Evolutionary conservation across 2,113 vertebrate species (phyloP).

Genomic region (Poeciliopsis occidentalis): DNA sequence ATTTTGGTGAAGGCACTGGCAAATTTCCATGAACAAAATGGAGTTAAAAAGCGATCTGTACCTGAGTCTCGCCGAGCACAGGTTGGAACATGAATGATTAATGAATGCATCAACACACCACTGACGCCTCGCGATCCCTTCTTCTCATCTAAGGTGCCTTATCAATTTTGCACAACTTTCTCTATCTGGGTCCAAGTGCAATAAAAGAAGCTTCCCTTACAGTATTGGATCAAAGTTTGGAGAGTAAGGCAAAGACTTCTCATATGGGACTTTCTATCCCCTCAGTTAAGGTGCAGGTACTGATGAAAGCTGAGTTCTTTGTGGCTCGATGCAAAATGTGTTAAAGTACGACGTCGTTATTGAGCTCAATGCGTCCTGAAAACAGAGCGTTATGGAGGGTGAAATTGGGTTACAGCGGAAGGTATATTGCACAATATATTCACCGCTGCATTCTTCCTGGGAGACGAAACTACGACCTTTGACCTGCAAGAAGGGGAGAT

Average conservation of each 20-base stretch:
- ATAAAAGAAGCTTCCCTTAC: too few species aligned
- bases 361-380: too few species aligned
- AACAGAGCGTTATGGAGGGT: conserved; percentile 28
- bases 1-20: too few species aligned
- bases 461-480: conserved; percentile 52
- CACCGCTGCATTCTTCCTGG: conserved; percentile 16
- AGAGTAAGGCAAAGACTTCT: conserved; percentile 7
- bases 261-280: conserved; percentile 48
- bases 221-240: not conserved
- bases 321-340: conserved; percentile 71
- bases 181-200: too few species aligned
- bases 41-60: too few species aligned
- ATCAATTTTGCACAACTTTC: too few species aligned
- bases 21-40: too few species aligned
- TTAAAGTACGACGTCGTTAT: conserved; percentile 53
- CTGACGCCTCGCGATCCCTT: too few species aligned
- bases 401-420: conserved; percentile 41
- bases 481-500: conserved; percentile 10
- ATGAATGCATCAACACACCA: too few species aligned
- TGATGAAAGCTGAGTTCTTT: conserved; percentile 52
- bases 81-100: too few species aligned
- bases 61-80: too few species aligned
- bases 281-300: conserved; percentile 13
- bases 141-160: too few species aligned
- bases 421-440: conserved; percentile 56